A percentile compares a stretch with the other conserved stretches of the same genome.
phyloP scores from a whole-genome alignment of 2,113 vertebrate genomes.

The Pandion haliaetus region DNA sequence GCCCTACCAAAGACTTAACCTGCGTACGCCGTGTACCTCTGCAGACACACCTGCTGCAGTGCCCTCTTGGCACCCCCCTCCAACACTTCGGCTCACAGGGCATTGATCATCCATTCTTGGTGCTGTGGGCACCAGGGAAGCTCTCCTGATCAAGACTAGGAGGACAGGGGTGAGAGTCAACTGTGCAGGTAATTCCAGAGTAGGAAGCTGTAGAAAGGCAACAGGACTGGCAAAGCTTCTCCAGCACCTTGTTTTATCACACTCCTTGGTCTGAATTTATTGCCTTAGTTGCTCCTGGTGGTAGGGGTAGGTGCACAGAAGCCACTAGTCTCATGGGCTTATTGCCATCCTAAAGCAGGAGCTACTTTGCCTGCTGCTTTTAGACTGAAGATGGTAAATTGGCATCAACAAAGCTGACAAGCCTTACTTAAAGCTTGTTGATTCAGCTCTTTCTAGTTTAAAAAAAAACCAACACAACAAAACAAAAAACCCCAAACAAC shows the following conservation, averaged over 20 bases:
- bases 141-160: background rate
- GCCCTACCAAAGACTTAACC: background rate
- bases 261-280: background rate
- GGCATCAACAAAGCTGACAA: background rate
- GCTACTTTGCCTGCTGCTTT: background rate
- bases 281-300: background rate
- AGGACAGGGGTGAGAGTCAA: background rate
- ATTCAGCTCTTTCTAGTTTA: background rate
- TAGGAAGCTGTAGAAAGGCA: background rate
- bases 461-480: background rate
- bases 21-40: background rate
- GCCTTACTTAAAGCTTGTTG: background rate
- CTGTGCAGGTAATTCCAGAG: background rate
- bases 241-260: background rate
- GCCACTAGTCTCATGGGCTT: background rate
- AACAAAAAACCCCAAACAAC: background rate
- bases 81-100: fast-evolving
- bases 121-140: fast-evolving
- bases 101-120: background rate
- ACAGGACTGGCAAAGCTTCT: background rate
- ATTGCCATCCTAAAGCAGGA: background rate
- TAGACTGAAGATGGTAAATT: background rate
- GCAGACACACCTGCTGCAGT: background rate
- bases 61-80: background rate
- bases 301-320: background rate